Evolutionary conservation across 2,888 invertebrate species (phyloP), one percentile per base, ranked within the genome.

Genomic region (Apotomis betuletana): DNA sequence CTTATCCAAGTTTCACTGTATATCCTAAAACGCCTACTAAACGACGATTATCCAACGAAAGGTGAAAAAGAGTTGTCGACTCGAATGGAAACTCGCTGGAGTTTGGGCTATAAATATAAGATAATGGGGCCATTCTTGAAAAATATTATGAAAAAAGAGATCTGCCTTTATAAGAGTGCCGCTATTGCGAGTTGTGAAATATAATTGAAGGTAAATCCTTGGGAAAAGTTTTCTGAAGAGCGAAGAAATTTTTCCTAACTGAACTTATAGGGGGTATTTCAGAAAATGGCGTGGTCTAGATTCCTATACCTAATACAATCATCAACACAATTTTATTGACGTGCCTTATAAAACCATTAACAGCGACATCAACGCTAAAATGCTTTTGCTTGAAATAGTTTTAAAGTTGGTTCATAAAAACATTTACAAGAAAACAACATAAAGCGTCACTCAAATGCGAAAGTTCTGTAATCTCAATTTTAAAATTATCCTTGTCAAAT

Each of bases 61-160:
- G 78, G 82, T 84, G 81, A 82, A 84, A 83, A 86, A 84, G 85
- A 85, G 87, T 86, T 85, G 80, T 83, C 46, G 81, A 74, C 78
- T 81, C 79, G 77, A 79, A 80, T 78, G 80, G 79, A 81, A 80
- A 79, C 79, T 82, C 79, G 79, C 77, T 64, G 46, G 84, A 87
- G 81, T 86, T 81, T 79, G 78, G 81, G 85, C 84, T 77, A 88
- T 88, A 89, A 88, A 89, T 89, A 87, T 84, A 75, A 81, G 79
- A 84, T 87, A 88, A 88, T 88, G 87, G 87, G 57, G 77, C 89
- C 84, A 89, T 89, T 79, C 86, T 87, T 79, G 78, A 80, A 85
- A 87, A 87, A 85, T 87, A 84, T 85, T 85, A 87, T 82, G 84
- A 85, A 83, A 84, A 80, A 87, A 86, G 83, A 84, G 82, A 83